phyloP scores from a whole-genome alignment of 1,140 invertebrate species.

The Drosophila saltans region DNA sequence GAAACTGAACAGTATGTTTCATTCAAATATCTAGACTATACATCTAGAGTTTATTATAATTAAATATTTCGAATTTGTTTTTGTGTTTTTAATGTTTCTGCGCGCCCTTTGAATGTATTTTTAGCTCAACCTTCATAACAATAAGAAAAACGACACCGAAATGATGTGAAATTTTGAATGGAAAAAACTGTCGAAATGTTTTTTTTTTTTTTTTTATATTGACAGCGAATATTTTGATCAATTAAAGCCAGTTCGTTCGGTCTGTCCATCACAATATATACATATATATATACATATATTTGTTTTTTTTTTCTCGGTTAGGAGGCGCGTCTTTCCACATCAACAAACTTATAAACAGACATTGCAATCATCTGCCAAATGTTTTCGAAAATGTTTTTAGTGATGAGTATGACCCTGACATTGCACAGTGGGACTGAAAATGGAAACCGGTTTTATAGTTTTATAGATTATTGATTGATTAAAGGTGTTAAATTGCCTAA shows the following conservation, averaged over 20 bases:
- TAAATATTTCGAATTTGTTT: background rate
- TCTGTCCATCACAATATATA: slow-evolving; percentile 21
- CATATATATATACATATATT: background rate
- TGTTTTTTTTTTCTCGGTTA: slow-evolving; percentile 7
- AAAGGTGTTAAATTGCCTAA: slow-evolving; percentile 56
- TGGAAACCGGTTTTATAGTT: background rate
- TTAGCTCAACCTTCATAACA: slow-evolving; percentile 9
- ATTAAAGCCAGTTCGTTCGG: slow-evolving; percentile 52
- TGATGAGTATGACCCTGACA: slow-evolving; percentile 39
- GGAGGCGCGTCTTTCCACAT: slow-evolving; percentile 61
- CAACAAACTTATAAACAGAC: slow-evolving; percentile 35
- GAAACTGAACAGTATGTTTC: slow-evolving; percentile 69
- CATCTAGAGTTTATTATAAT: background rate
- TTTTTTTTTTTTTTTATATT: slow-evolving; percentile 38
- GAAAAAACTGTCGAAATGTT: slow-evolving; percentile 31
- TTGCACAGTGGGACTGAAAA: slow-evolving; percentile 28
- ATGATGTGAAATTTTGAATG: slow-evolving; percentile 23
- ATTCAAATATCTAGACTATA: background rate
- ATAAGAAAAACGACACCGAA: slow-evolving; percentile 2
- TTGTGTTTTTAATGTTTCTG: background rate
- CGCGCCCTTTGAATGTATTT: slow-evolving; percentile 27
- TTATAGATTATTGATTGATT: slow-evolving; percentile 22
- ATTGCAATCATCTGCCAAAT: slow-evolving; percentile 30
- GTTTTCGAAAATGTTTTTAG: slow-evolving; percentile 35
- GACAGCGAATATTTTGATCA: slow-evolving; percentile 64